Evolutionary conservation across 2,797 vertebrate species (phyloP).

Genomic region (Phyllotis vaccarum): DNA sequence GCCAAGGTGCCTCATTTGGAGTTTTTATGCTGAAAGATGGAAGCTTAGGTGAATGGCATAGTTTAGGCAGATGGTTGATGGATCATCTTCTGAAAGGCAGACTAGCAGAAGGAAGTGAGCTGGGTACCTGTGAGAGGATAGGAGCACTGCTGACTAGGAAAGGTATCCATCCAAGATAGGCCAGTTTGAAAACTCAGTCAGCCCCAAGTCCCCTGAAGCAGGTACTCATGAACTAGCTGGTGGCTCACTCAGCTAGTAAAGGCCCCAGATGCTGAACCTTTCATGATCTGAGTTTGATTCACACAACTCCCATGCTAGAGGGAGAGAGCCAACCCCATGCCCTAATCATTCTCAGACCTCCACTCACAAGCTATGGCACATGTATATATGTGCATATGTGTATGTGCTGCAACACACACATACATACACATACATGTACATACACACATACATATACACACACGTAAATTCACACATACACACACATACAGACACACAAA

Average conservation of each 20-base stretch:
- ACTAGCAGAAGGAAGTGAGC: accelerated
- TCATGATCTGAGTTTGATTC: neutral
- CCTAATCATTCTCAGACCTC: neutral
- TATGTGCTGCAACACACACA: too few relatives aligned
- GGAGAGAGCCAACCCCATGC: neutral
- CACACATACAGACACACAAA: accelerated
- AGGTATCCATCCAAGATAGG: neutral
- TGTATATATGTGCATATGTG: neutral
- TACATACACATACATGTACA: neutral
- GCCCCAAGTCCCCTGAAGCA: neutral
- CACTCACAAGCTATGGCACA: neutral
- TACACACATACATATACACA: neutral
- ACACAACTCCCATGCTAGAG: neutral
- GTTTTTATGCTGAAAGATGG: neutral
- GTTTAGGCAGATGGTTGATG: too few relatives aligned
- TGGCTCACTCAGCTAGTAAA: neutral
- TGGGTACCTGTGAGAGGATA: too few relatives aligned
- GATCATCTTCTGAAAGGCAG: neutral
- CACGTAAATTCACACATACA: neutral
- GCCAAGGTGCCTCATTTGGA: neutral
- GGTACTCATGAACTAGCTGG: neutral
- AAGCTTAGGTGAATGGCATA: neutral
- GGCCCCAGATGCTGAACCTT: neutral
- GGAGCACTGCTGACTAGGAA: neutral
- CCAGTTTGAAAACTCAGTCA: neutral